Base-by-base conservation (phyloP, 2,113 vertebrate genomes). In the Hippolais icterina region DNA sequence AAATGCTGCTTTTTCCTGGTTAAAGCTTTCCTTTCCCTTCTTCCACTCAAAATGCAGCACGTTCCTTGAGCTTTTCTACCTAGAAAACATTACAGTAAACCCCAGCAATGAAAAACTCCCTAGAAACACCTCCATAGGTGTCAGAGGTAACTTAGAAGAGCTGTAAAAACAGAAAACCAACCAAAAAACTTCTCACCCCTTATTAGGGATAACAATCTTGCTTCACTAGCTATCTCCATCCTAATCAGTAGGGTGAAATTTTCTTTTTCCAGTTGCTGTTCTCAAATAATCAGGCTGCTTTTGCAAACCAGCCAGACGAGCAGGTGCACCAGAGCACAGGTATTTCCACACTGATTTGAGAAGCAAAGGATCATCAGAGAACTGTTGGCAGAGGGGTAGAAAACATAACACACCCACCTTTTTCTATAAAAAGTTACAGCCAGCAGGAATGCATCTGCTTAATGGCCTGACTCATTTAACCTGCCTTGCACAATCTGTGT, bases 231-330 rank as follows among this genome's bases (percentile, higher is more conserved):
- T 76, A 46, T 27, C 37, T 68, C 57, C 35, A 27, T 13, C 14
- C 54, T 27, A 1, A 35, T 13, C 24, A 49, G 31, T 6, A 57
- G 12, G 1, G 15, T 15, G 37, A 61, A 22, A 24, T 57, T 27
- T 46, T 24, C 15, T 85, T 82, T 46, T 82, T 12, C 39, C 35
- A 54, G 17, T 8, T 63, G 33, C 24, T 74, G 2, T 29, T 77
- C 39, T 28, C 54, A 93, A 81, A 78, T 19, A 46, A 57, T 42
- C 31, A 61, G 60, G 44, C 50, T 61, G 31, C 15, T 41, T 89
- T 18, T 22, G 53, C 68, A 69, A 52, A 41, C 4, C 41, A 87
- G 63, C 16, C 50, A 22, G 24, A 44, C 0, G 0, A 54, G 27
- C n/a, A 56, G 22, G 29, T 5, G 1, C 66, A 47, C 9, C 15